These are phyloP conservation scores for Catostylus mosaicus DNA, from an alignment of 30 jellyfish, hydroid and myxozoan species.

Conservation along the genomic window DNA sequence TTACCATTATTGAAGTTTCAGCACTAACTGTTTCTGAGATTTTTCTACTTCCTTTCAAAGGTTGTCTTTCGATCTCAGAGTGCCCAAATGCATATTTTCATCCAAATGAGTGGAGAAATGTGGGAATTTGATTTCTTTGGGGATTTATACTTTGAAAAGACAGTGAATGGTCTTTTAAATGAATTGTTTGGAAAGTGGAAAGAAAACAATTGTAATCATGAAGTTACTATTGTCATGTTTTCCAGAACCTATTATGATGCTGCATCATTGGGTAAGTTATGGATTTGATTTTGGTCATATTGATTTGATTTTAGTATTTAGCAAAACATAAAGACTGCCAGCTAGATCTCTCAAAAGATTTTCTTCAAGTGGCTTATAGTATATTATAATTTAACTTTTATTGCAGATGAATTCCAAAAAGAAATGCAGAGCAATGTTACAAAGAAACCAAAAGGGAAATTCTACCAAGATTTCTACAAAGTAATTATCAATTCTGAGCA, in stretches of 20 bases:
- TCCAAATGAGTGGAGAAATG: slow-evolving; percentile 98
- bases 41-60: slow-evolving; percentile 36
- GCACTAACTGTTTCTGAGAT: too few species aligned
- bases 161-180: slow-evolving; percentile 83
- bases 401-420: slow-evolving; percentile 82
- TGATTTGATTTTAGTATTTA: too few species aligned
- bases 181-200: slow-evolving; percentile 92
- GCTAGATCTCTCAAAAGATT: too few species aligned
- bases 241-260: slow-evolving; percentile 88
- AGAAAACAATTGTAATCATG: slow-evolving; percentile 84
- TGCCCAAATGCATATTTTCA: slow-evolving; percentile 88
- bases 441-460: slow-evolving; percentile 77
- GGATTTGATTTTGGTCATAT: too few species aligned
- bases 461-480: slow-evolving; percentile 89
- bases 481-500: slow-evolving; percentile 70
- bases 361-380: too few species aligned
- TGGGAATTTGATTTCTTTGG: slow-evolving; percentile 98
- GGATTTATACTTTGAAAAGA: slow-evolving; percentile 88
- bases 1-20: too few species aligned
- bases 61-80: slow-evolving; percentile 89
- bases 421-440: slow-evolving; percentile 80
- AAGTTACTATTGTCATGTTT: slow-evolving; percentile 90
- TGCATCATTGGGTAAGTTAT: slow-evolving; percentile 73
- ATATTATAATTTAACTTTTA: too few species aligned
- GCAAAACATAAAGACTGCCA: too few species aligned